Evolutionary conservation across 1,140 invertebrate species (phyloP), one percentile per base, ranked within the genome.

Genomic region (Panagrolaimus sp.): DNA sequence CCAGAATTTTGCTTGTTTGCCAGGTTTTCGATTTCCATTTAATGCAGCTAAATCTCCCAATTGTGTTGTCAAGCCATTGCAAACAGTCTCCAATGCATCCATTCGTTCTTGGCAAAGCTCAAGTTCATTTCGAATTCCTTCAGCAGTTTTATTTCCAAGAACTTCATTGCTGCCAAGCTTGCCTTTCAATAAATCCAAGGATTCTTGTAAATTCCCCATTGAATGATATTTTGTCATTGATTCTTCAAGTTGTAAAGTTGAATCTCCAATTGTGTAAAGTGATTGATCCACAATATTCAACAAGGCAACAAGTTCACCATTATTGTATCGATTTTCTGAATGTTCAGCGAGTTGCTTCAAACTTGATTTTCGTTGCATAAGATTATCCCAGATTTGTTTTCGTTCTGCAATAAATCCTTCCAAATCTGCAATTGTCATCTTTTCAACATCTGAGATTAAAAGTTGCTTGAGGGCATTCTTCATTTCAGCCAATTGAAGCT

Each of bases 81-180:
- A 76, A 14, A 58, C 67, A 9, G 73, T 71, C 45, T 74, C 73
- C 47, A 74, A 52, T 9, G 73, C 58, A 52, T 75, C 70, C 58
- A 74, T 70, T 24, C 73, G 47, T 32, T 74, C 74, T 24, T 76
- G 73, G 45, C 68, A 76, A 9, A 73, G 46, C 46, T 64, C 17
- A 21, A 74, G 17, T 43, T 73, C 64, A 8, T 52, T 44, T 15
- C 75, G 43, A 46, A 73, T 73, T 38, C 7, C 32, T 26, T 58
- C 21, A 28, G 52, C 28, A 12, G 28, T 28, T 8, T 21, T 28
- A 26, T 21, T 58, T 21, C 14, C 52, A 24, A 58, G 52, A 4
- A 58, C 17, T 58, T 58, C 52, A 14, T 12, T 21, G 28, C 52
- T 58, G 15, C 52, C 28, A 28, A 58, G 10, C 0, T 28, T 28